Evolutionary conservation across 1,140 invertebrate species (phyloP).

Genomic region (Pseudomyrmex concolor): DNA sequence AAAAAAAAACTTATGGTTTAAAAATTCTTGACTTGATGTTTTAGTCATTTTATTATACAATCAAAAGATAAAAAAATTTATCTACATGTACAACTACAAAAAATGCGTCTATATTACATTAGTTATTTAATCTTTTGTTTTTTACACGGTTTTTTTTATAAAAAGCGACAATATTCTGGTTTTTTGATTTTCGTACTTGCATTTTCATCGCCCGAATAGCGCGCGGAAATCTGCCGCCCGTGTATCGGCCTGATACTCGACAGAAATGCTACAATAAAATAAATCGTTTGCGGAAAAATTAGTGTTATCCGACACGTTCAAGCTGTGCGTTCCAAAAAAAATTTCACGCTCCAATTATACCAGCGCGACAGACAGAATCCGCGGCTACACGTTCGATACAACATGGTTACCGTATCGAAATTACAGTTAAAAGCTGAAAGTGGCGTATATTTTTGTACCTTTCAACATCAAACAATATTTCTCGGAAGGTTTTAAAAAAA

Average conservation of each 20-base stretch:
- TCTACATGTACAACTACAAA: not conserved
- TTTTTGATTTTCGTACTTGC: not conserved
- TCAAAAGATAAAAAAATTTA: not conserved
- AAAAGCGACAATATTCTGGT: constrained; percentile 7
- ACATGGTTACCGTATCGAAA: constrained; percentile 16
- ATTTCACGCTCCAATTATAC: constrained; percentile 47
- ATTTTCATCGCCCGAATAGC: constrained; percentile 30
- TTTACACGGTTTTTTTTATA: not conserved
- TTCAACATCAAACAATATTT: constrained; percentile 35
- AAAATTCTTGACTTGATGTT: not conserved
- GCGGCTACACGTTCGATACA: constrained; percentile 10
- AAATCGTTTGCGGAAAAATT: constrained; percentile 36
- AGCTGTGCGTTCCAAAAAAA: constrained; percentile 43
- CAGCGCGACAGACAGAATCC: not conserved
- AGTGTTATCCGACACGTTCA: constrained; percentile 15
- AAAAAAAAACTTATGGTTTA: not conserved
- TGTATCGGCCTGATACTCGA: constrained; percentile 7
- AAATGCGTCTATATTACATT: not conserved
- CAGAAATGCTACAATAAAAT: constrained; percentile 29
- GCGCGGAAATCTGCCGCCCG: constrained; percentile 5
- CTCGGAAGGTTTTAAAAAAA: no score
- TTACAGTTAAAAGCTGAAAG: constrained; percentile 18
- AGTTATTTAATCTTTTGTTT: constrained; percentile 21
- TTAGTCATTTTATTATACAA: not conserved
- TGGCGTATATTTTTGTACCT: constrained; percentile 25